These are phyloP conservation scores for Agelas oroides DNA, from an alignment of 37 sponge, comb jelly and placozoan genomes.

Conservation along the genomic window DNA sequence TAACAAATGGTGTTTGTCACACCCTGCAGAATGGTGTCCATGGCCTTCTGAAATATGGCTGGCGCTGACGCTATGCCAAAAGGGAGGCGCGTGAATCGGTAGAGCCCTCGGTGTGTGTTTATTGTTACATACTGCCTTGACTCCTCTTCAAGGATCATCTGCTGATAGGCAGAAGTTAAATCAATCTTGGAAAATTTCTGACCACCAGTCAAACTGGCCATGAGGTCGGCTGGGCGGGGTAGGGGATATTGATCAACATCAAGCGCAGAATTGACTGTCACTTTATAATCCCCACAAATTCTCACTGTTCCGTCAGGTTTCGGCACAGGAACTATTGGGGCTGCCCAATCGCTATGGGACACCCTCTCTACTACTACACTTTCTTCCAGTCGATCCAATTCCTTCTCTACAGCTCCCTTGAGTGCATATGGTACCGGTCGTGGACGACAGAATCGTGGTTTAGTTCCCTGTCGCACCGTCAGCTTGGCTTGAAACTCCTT, in stretches of 20 bases:
- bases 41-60: conserved; percentile 23
- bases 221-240: not conserved
- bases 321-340: conserved; percentile 61
- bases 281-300: conserved; percentile 39
- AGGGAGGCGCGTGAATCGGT: conserved; percentile 20
- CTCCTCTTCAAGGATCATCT: conserved; percentile 14
- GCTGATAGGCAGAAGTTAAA: conserved; percentile 33
- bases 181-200: conserved; percentile 50
- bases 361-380: conserved; percentile 40
- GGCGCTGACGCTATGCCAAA: conserved; percentile 55
- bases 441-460: conserved; percentile 33
- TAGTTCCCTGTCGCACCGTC: not conserved
- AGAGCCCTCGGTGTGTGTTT: conserved; percentile 71
- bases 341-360: conserved; percentile 55
- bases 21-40: conserved; percentile 30
- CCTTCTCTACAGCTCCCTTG: conserved; percentile 8
- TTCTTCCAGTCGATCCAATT: conserved; percentile 12
- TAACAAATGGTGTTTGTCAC: not conserved
- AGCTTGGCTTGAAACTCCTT: conserved; percentile 19
- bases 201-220: conserved; percentile 29
- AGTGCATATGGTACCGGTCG: conserved; percentile 38
- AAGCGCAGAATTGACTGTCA: conserved; percentile 45
- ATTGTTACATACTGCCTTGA: conserved; percentile 15
- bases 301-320: conserved; percentile 41
- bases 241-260: conserved; percentile 31